Evolutionary conservation across 2,888 invertebrate genomes (phyloP).

Genomic region (Pachydiplax longipennis): DNA sequence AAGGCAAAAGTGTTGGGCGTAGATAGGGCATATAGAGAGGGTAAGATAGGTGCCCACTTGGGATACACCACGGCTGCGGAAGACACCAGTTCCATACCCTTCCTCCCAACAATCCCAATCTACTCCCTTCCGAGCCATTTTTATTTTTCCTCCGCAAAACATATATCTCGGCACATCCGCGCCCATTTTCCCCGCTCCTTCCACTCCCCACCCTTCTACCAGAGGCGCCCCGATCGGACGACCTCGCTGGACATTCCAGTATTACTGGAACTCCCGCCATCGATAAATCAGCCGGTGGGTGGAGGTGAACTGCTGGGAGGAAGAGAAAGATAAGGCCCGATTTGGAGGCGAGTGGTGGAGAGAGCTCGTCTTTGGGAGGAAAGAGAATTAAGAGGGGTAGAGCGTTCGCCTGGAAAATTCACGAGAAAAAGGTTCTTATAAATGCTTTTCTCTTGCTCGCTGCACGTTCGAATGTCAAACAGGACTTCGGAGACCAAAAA

Average conservation of each 20-base stretch:
- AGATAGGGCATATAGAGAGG: neutral
- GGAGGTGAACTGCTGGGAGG: neutral
- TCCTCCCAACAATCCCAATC: neutral
- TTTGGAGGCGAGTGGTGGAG: neutral
- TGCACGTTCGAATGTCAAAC: neutral
- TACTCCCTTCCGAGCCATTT: neutral
- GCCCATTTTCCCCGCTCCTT: conserved; percentile 13
- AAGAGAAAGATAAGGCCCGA: neutral
- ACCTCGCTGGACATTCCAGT: conserved; percentile 39
- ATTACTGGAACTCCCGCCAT: conserved; percentile 43
- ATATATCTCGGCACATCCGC: conserved; percentile 35
- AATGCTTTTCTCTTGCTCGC: conserved; percentile 5
- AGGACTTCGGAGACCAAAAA: neutral
- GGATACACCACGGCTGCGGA: conserved; percentile 5
- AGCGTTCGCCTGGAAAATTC: conserved; percentile 28
- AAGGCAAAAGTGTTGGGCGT: neutral
- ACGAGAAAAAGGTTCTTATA: conserved; percentile 32
- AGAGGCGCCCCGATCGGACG: conserved; percentile 25
- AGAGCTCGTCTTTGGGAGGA: neutral
- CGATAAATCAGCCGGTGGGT: conserved; percentile 30
- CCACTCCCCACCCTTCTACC: neutral
- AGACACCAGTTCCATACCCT: neutral
- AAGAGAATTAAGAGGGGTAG: neutral
- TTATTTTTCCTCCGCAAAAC: conserved; percentile 30
- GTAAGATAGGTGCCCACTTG: neutral